Base-by-base conservation (phyloP, 1,140 invertebrate genomes). In the Aricia agestis region DNA sequence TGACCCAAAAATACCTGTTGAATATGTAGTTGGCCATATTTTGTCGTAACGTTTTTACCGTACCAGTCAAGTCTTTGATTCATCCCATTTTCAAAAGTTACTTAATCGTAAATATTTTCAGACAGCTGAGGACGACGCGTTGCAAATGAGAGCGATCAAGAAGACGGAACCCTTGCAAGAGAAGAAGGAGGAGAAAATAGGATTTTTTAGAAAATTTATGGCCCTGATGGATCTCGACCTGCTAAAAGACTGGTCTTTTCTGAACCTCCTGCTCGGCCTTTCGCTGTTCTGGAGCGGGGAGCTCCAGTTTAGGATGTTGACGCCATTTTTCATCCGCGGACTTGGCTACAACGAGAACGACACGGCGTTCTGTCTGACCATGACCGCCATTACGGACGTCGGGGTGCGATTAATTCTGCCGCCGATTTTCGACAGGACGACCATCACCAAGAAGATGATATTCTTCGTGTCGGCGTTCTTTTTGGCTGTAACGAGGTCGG, bases 221-320 rank as follows among this genome's bases (percentile, higher is more conserved):
- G 87, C 84, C 67, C 77, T 93, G n/a, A 94, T 94, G 83, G 94
- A 94, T 79, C 88, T 95, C 66, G 94, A 94, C 81, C 86, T 95
- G 78, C 82, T 95, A 25, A 93, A 94, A 91, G 93, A 95, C 84
- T 92, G 92, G 75, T 93, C 94, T 18, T 96, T 95, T 81, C 92
- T 96, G 71, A 95, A 95, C 83, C 92, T 96, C 71, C 89, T 95
- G 66, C 93, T 95, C 66, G 95, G 95, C 1, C 86, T 95, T 17
- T 95, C 95, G 45, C 92, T 95, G 7, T 95, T 94, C 87, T 95
- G 95, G 84, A 95, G 95, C 17, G 94, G 95, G 11, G 95, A 96
- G 77, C 92, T 95, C 74, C 95, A 96, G 79, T 96, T 95, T 80
- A 95, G 95, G 84, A 93, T 95, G 92, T 93, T 96, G 66, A 95